These are phyloP conservation scores for Podarcis siculus DNA, from an alignment of 2,797 vertebrate species.

Conservation along the genomic window DNA sequence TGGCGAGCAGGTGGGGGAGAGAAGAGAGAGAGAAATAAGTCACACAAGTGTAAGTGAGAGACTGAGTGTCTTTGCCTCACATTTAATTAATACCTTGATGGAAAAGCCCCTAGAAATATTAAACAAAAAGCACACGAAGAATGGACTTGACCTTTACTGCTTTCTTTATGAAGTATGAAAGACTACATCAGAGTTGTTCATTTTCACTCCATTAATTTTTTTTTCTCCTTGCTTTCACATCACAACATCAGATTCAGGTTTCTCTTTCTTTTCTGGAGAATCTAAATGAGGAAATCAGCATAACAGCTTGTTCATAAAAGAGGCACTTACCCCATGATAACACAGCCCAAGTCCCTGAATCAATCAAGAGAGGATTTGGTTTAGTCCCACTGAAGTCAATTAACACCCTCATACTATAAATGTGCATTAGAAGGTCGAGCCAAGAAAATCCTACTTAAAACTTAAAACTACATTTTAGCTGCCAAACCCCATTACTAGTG, in stretches of 20 bases:
- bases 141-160: constrained; percentile 20
- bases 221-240: not conserved
- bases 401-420: not conserved
- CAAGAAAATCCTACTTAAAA: not conserved
- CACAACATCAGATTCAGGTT: constrained; percentile 1
- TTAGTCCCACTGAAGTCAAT: not conserved
- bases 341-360: not conserved
- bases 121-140: constrained; percentile 15
- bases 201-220: not conserved
- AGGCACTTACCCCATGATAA: not conserved
- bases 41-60: constrained; percentile 20
- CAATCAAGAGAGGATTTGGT: not conserved
- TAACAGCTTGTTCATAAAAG: constrained; percentile 1
- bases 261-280: not conserved
- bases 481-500: not conserved
- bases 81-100: constrained; percentile 21
- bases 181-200: constrained; percentile 15
- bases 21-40: constrained; percentile 24
- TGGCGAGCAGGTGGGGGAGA: not conserved
- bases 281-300: not conserved
- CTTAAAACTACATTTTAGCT: not conserved
- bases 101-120: constrained; percentile 21
- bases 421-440: not conserved
- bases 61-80: not conserved
- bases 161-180: constrained; percentile 25